Conservation (phyloP, 2,797 vertebrate species). For the Leucoraja ocellata region DNA sequence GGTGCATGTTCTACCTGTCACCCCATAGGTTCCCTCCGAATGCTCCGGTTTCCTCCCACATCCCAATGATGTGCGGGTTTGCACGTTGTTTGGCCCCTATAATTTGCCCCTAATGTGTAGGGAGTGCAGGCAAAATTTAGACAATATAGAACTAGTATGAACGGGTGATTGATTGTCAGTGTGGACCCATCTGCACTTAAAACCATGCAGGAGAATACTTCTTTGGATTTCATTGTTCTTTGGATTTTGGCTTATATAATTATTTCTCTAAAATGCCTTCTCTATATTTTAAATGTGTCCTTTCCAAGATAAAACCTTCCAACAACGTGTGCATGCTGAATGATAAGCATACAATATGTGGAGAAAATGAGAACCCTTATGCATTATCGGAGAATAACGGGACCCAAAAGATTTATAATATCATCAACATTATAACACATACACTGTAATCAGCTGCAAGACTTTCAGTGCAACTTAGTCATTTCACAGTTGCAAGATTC, state of each 20-base stretch:
- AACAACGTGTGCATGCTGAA: not conserved
- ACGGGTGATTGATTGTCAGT: too few species aligned
- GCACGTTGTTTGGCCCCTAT: too few species aligned
- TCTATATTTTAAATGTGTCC: not conserved
- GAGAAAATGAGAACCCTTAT: not conserved
- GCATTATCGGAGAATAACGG: not conserved
- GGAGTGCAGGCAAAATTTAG: too few species aligned
- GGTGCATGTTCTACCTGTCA: too few species aligned
- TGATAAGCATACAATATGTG: not conserved
- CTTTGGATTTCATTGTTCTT: not conserved
- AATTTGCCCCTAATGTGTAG: too few species aligned
- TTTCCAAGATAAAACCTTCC: not conserved
- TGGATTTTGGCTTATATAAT: not conserved
- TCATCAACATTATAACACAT: not conserved
- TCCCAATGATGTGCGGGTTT: too few species aligned
- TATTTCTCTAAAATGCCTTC: not conserved
- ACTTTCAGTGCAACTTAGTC: conserved; percentile 22
- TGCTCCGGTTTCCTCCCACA: too few species aligned
- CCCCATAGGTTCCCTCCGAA: too few species aligned
- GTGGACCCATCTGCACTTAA: not conserved
- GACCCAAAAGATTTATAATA: not conserved
- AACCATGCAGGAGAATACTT: not conserved
- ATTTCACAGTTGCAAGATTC: not conserved
- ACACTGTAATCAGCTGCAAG: not conserved
- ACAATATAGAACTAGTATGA: too few species aligned